These are phyloP conservation scores for Enoplolaimus lenunculus DNA, from an alignment of 2,888 invertebrate species.

Conservation along the genomic window DNA sequence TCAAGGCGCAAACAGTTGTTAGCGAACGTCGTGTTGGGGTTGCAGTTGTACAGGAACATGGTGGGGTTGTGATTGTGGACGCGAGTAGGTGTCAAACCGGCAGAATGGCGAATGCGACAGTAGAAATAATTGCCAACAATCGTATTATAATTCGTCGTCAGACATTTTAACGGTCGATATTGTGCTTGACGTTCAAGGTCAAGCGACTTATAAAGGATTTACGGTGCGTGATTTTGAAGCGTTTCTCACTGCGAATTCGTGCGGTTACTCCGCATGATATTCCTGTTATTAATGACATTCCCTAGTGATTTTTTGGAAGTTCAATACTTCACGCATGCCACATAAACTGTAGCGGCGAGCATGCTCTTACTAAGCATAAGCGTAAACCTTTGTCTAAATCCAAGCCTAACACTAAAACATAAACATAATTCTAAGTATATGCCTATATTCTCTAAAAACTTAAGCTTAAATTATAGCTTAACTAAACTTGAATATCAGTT, in stretches of 20 bases:
- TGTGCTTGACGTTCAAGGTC: background rate
- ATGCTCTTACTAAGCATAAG: no score
- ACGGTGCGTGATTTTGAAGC: background rate
- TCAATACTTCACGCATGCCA: no score
- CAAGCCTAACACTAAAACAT: no score
- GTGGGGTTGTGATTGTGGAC: background rate
- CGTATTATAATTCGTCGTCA: background rate
- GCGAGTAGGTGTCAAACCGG: background rate
- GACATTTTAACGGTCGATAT: background rate
- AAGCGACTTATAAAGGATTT: background rate
- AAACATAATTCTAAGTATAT: no score
- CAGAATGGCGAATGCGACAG: background rate
- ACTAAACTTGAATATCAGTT: no score
- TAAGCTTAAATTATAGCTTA: no score
- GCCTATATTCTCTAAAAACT: no score
- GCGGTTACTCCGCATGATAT: background rate
- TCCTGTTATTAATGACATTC: background rate
- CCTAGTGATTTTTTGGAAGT: no score
- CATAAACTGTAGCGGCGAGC: no score
- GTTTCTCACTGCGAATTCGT: background rate
- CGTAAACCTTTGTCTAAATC: no score
- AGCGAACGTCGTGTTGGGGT: background rate
- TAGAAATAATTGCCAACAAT: background rate
- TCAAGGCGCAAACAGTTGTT: background rate
- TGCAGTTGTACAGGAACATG: background rate